phyloP scores from a whole-genome alignment of 2,113 vertebrate species.

The Condylura cristata region DNA sequence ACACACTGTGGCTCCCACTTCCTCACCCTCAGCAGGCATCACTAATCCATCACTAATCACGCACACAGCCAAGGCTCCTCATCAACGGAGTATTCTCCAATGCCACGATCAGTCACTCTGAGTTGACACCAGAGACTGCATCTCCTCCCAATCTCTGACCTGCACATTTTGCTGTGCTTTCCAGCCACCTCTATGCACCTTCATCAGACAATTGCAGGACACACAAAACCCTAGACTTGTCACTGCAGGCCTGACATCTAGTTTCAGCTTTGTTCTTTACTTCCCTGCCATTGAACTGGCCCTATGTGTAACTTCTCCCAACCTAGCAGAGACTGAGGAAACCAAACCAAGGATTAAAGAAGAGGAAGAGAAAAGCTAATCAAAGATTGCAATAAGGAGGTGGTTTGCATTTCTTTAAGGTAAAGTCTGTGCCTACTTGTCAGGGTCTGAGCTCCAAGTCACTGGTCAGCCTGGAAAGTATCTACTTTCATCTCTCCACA shows the following conservation, averaged over 20 bases:
- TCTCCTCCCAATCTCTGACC: neutral
- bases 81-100: neutral
- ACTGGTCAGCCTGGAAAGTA: neutral
- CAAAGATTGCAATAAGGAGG: rapidly evolving
- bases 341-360: neutral
- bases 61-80: neutral
- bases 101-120: neutral
- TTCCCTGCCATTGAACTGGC: neutral
- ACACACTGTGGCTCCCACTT: rapidly evolving
- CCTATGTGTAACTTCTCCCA: neutral
- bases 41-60: neutral
- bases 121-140: neutral
- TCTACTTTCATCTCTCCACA: neutral
- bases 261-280: neutral
- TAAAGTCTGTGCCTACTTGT: too few relatives aligned
- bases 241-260: rapidly evolving
- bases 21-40: neutral
- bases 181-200: neutral
- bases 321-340: neutral
- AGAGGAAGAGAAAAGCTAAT: neutral
- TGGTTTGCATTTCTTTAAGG: neutral
- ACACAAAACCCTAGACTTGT: neutral
- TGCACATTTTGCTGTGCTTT: neutral
- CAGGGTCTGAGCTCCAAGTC: neutral
- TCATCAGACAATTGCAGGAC: neutral